Percentiles rank a stretch among this genome's conserved stretches.
These are phyloP conservation scores for Styela clava DNA, from an alignment of 23 tunicate species.

Conservation along the genomic window DNA sequence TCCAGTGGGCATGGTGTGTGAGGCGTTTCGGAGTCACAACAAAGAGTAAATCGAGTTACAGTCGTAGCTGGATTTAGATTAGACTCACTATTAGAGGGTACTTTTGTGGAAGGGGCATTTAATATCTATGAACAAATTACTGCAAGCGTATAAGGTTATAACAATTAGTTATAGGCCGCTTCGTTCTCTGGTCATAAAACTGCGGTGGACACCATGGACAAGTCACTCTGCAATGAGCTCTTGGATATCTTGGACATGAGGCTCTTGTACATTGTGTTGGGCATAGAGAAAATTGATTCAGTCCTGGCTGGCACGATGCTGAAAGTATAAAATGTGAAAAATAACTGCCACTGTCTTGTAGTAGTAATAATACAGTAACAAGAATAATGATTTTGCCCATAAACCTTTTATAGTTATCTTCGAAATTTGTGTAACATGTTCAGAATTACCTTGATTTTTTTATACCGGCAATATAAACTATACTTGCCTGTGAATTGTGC, in stretches of 20 bases:
- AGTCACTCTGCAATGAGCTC: not conserved
- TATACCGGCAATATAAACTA: too few relatives aligned
- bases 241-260: not conserved
- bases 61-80: too few relatives aligned
- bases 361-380: too few relatives aligned
- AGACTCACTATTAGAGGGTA: too few relatives aligned
- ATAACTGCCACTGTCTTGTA: not conserved
- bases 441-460: not conserved
- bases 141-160: too few relatives aligned
- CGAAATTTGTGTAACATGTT: not conserved
- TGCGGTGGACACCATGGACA: not conserved
- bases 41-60: too few relatives aligned
- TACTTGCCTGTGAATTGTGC: not conserved
- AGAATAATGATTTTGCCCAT: too few relatives aligned
- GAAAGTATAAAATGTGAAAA: not conserved
- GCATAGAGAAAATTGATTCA: not conserved
- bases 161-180: not conserved
- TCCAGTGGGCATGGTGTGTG: too few relatives aligned
- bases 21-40: too few relatives aligned
- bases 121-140: too few relatives aligned
- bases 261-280: not conserved
- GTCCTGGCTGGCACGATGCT: not conserved
- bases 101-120: too few relatives aligned
- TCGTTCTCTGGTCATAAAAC: not conserved
- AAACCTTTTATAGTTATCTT: too few relatives aligned